Base-by-base conservation (phyloP, 2,888 invertebrate species). In the Cephus pygmeus region DNA sequence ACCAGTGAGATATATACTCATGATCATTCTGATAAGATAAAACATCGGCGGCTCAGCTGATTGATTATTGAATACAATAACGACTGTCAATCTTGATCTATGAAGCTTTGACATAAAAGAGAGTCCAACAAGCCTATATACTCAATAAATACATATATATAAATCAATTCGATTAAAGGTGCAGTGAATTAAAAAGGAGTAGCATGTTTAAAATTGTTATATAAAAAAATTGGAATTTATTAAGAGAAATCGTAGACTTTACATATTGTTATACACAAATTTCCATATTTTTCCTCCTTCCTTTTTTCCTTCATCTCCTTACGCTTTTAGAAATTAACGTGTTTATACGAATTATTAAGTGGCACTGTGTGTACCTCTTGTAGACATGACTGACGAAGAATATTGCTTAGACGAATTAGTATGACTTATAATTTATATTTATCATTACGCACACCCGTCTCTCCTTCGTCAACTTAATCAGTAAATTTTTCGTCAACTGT, bases 161-260 rank as follows among this genome's bases (percentile, higher is more conserved):
- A 56, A 23, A 56, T 56, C 0, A 23, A 56, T 56, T 56, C 9
- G 56, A 56, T 56, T 23, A 23, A 56, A 56, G 56, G 56, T 56
- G 23, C 15, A 15, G 56, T 56, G 56, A 56, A 56, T 23, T 23
- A 56, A 56, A 23, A 56, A 56, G 23, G 4, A 40, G 23, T 23
- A 56, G 23, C 1, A 56, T 56, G 56, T 56, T 23, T 9, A 6
- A 56, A 56, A 56, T 56, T 56, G 71, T 71, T 68, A 73, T 73
- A 68, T 78, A 78, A 78, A 78, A 78, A 78, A 78, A 78, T 76
- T 75, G 75, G 78, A 75, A 78, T 78, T 78, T 78, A 78, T 78
- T 76, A 76, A 71, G 75, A 56, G 56, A 56, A 56, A 56, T 56
- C 56, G 56, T 56, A 56, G 56, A 56, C 56, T 56, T 56, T 23